Evolutionary conservation across 37 sponge, comb jelly and placozoan species (phyloP).

Genomic region (Oopsacas minuta): DNA sequence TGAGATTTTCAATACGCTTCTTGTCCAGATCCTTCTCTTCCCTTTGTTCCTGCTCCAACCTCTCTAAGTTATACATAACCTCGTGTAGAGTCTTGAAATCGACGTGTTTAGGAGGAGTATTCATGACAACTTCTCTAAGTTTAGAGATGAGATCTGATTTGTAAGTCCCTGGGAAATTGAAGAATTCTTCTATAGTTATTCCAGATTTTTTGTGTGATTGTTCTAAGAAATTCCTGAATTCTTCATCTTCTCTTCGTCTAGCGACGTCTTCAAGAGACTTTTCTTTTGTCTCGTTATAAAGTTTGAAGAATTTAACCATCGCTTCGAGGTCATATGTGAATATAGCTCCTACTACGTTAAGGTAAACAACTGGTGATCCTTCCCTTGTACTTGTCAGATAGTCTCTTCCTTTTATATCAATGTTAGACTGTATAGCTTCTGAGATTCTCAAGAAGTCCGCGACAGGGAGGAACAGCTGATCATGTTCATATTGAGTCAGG

Average conservation of each 20-base stretch:
- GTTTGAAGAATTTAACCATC: neutral
- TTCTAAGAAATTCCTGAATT: neutral
- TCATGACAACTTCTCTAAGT: neutral
- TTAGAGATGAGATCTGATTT: neutral
- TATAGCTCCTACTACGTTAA: neutral
- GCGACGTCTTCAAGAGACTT: neutral
- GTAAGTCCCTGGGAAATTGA: neutral
- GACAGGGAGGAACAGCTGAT: neutral
- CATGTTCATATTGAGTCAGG: neutral
- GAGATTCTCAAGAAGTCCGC: neutral
- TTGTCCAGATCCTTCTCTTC: neutral
- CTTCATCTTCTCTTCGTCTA: neutral
- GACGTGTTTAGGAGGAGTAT: neutral
- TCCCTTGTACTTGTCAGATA: neutral
- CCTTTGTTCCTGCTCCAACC: neutral
- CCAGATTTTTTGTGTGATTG: neutral
- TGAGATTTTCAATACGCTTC: neutral
- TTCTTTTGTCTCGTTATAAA: neutral
- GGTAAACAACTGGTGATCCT: neutral
- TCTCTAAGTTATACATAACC: neutral
- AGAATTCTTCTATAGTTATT: neutral
- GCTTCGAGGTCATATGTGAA: conserved; percentile 13
- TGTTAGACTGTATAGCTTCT: conserved; percentile 9
- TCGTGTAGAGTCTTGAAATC: neutral
- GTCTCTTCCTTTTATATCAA: neutral